phyloP scores from a whole-genome alignment of 2,888 invertebrate genomes.

The Podabrus alpinus region DNA sequence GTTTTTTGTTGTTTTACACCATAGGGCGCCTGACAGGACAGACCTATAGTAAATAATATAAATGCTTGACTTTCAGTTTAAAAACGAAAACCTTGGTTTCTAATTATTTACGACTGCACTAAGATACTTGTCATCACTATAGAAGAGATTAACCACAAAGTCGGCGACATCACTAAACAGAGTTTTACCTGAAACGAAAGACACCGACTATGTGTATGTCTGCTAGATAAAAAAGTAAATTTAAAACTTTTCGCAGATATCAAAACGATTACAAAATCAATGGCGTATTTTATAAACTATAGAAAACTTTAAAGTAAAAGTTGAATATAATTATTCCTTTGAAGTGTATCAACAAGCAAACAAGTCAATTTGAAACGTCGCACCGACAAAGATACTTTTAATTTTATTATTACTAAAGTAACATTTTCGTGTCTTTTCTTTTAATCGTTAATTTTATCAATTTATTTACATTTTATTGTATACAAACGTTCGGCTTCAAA shows the following conservation, averaged over 20 bases:
- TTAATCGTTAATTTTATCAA: conserved; percentile 26
- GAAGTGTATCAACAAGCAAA: conserved; percentile 24
- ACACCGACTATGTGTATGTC: not conserved
- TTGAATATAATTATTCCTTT: conserved; percentile 15
- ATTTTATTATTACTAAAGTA: conserved; percentile 31
- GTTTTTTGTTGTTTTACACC: conserved; percentile 7
- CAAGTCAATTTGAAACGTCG: conserved; percentile 28
- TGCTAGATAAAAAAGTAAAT: not conserved
- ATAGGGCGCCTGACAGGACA: conserved; percentile 9
- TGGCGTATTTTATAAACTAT: not conserved
- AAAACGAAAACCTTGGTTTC: conserved; percentile 18
- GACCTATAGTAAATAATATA: conserved; percentile 14
- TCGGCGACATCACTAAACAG: conserved; percentile 15
- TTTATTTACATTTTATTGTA: conserved; percentile 29
- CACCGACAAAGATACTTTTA: conserved; percentile 37
- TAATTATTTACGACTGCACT: conserved; percentile 23
- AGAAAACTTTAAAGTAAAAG: not conserved
- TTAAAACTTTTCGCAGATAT: not conserved
- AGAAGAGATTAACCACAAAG: conserved; percentile 28
- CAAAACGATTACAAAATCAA: not conserved
- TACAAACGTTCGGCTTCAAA: conserved; percentile 9
- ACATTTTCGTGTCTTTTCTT: conserved; percentile 27
- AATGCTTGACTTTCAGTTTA: conserved; percentile 11
- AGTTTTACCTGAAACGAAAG: conserved; percentile 12
- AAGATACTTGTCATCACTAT: conserved; percentile 25